These are phyloP conservation scores for Heliconius charithonia DNA, from an alignment of 2,888 invertebrate species.

Conservation along the genomic window DNA sequence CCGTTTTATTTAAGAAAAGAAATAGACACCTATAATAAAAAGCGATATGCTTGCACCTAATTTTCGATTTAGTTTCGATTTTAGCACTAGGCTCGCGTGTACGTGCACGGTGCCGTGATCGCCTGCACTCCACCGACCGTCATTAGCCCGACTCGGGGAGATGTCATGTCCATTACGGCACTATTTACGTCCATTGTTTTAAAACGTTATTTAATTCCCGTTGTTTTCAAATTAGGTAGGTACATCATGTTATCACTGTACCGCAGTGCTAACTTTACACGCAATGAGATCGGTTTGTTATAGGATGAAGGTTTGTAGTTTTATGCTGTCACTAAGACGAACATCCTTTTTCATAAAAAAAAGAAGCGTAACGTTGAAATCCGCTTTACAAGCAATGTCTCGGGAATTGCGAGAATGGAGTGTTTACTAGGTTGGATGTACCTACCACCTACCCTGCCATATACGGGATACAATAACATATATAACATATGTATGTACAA, in stretches of 20 bases:
- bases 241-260: background rate
- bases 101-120: conserved; percentile 7
- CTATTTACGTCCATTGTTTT: conserved; percentile 24
- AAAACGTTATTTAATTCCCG: conserved; percentile 20
- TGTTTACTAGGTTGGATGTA: no score
- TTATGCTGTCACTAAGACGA: background rate
- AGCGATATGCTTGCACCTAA: no score
- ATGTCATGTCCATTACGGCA: conserved; percentile 15
- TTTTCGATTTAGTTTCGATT: background rate
- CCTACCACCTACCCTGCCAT: background rate
- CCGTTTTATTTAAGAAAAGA: no score
- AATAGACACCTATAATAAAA: no score
- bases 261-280: background rate
- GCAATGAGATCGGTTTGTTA: background rate
- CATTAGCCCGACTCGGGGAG: conserved; percentile 2
- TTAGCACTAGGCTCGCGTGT: conserved; percentile 1
- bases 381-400: background rate
- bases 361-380: background rate
- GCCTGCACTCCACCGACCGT: conserved; percentile 9
- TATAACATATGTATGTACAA: background rate
- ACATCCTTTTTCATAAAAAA: no score
- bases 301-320: no score
- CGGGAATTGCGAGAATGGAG: no score
- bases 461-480: background rate
- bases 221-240: background rate